Percentiles rank a stretch among this genome's conserved stretches.
Conservation (phyloP, 2,113 vertebrate species). For the Pampusana beccarii region DNA sequence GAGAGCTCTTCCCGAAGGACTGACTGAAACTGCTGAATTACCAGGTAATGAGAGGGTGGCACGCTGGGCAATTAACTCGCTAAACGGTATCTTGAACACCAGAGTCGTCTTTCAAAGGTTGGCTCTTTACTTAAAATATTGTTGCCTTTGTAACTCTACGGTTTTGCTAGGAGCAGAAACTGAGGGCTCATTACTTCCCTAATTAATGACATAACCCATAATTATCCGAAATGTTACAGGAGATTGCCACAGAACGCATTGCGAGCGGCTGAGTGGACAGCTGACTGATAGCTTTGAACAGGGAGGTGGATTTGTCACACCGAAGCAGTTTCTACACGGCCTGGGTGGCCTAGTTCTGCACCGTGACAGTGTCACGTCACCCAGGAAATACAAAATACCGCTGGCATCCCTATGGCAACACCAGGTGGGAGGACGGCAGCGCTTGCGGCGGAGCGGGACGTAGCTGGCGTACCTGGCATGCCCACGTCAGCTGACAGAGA, state of each 20-base stretch:
- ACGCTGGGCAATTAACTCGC: neutral
- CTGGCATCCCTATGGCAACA: neutral
- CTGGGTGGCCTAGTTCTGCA: too few species aligned
- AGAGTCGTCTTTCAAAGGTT: neutral
- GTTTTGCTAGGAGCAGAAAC: neutral
- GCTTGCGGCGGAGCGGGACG: neutral
- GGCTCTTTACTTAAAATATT: neutral
- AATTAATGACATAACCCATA: too few species aligned
- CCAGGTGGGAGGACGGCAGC: too few species aligned
- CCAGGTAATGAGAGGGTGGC: neutral
- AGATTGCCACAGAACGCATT: too few species aligned
- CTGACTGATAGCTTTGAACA: too few species aligned
- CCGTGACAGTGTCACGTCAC: neutral
- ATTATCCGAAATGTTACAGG: too few species aligned
- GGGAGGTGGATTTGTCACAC: too few species aligned
- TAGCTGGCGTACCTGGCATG: neutral
- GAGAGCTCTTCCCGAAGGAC: neutral
- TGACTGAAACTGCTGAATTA: neutral
- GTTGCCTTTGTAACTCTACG: neutral
- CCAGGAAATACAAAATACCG: neutral
- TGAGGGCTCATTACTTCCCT: neutral
- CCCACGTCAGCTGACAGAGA: neutral
- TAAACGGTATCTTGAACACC: neutral
- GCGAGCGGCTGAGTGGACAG: too few species aligned
- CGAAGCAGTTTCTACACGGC: too few species aligned